Evolutionary conservation across 2,888 invertebrate species (phyloP), one percentile per base, ranked within the genome.

Genomic region (Himalopsyche tibetana): DNA sequence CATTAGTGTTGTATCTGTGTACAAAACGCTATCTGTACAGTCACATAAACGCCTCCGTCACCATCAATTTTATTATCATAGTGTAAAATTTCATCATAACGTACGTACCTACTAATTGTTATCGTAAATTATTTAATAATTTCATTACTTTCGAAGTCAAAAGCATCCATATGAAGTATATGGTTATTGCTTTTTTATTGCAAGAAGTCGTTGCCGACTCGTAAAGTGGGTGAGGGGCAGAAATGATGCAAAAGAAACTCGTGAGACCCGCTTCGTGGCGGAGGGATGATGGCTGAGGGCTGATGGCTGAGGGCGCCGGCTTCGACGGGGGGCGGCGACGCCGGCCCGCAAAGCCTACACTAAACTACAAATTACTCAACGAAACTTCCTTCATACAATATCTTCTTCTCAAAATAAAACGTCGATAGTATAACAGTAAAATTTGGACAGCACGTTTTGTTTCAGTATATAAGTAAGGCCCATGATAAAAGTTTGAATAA

Each of bases 161-260:
- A 92, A 92, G 92, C 92, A 92, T 92, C 93, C 92, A 92, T 92
- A 92, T 91, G 92, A 92, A 92, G 91, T 92, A 91, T 92, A 92
- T 91, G 92, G 92, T 93, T 93, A 93, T 93, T 93, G 93, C 93
- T 93, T 91, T 92, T 91, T 92, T 93, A 93, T 93, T 93, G 92
- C 93, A 91, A 92, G 91, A 92, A 92, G 92, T 92, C 93, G 89
- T 89, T 87, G 83, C 85, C 86, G 89, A 89, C 89, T 87, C 87
- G 83, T 88, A 86, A 88, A 88, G 86, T 88, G 89, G 87, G 88
- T 83, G 86, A 82, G 84, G 86, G 85, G 85, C 56, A 80, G 81
- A 80, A 80, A 82, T 51, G 38, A 40, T 63, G 82, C 80, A 55
- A 42, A 51, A 38, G 83, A 45, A 80, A 80, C 80, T 42, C 81